Evolutionary conservation across 2,113 vertebrate genomes (phyloP), one percentile per base, ranked within the genome.

Genomic region (Hippocampus comes): DNA sequence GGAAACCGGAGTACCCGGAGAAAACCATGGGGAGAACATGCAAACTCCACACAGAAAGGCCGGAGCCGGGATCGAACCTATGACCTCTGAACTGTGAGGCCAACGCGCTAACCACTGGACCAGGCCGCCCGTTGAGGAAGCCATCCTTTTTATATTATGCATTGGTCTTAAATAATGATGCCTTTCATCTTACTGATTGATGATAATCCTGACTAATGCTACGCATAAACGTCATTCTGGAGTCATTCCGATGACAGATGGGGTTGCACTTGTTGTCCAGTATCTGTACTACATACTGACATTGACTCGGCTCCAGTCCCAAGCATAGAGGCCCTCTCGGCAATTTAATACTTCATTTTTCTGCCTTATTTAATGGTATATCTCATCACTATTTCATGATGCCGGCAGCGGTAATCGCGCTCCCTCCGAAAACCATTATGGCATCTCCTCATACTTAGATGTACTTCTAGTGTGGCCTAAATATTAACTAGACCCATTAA

Each of bases 341-440:
- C 82, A 74, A 76, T 83, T 82, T 82, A 86, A 87, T 82, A 84
- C 74, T 81, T 90, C 71, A 84, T 89, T 88, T 84, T 88, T 68
- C 81, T 74, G 71, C 80, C 82, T 88, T 86, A 87, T 85, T 89
- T 89, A 88, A 89, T 86, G 75, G 74, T 80, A 83, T 78, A 85
- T 88, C 82, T 89, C 81, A 89, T 89, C 88, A 85, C 79, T 82
- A 80, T 87, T 90, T 89, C 88, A 88, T 89, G 81, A 88, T 77
- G 84, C 87, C 86, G 84, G 83, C 84, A 89, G 88, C 87, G 88
- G 82, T 81, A 82, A 75, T 69, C 71, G 81, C 68, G 70, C 70
- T 70, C 74, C 83, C 80, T 5, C 25, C 27, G 6, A 88, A 86
- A 82, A 71, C 60, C 64, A 63, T 80, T 73, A 74, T 78, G 81